Evolutionary conservation across 2,888 invertebrate species (phyloP), one percentile per base, ranked within the genome.

Genomic region (Pammene fasciana): DNA sequence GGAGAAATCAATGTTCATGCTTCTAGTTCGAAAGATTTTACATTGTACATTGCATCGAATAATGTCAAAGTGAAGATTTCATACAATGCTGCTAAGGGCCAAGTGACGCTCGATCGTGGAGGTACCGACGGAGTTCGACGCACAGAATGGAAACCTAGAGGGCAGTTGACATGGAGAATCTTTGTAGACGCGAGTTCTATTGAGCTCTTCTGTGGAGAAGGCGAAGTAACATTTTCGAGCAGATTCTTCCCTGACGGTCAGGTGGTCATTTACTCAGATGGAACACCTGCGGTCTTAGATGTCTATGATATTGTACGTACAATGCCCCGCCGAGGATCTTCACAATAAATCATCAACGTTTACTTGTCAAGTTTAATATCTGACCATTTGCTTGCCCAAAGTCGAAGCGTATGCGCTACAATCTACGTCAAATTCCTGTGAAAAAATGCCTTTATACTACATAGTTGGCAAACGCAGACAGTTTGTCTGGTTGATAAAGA

Each of bases 21-120:
- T 5, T 50, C 75, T 0, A 71, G 50, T 4, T 26, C 11, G 0
- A 67, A 72, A 7, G 73, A 86, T 72, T 76, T 90, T 0, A 73
- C 75, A 46, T 46, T 91, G 1, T 64, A 75, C 11, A 76, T 92
- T 46, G 83, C 86, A 73, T 80, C 84, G 1, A 59, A 71, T 1
- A 76, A 75, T 7, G 71, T 70, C 14, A 71, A 66, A n/a, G 83
- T 90, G 6, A 73, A 71, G 2, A 76, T 91, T 11, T 79, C 65
- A 34, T 91, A 87, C 45, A 75, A 86, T 71, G 67, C 66, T n/a
- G 10, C 36, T 0, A 56, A 73, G 3, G 81, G 82, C 26, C 76
- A 64, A 7, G 78, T 90, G 3, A 81, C 83, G 0, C 79, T 92
- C 0, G 77, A 89, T 41, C 86, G 91, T 5, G 88, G 89, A 36